Percentiles rank a stretch among this genome's conserved stretches.
These are phyloP conservation scores for Pedicia rivosa DNA, from an alignment of 2,888 invertebrate species.

Conservation along the genomic window DNA sequence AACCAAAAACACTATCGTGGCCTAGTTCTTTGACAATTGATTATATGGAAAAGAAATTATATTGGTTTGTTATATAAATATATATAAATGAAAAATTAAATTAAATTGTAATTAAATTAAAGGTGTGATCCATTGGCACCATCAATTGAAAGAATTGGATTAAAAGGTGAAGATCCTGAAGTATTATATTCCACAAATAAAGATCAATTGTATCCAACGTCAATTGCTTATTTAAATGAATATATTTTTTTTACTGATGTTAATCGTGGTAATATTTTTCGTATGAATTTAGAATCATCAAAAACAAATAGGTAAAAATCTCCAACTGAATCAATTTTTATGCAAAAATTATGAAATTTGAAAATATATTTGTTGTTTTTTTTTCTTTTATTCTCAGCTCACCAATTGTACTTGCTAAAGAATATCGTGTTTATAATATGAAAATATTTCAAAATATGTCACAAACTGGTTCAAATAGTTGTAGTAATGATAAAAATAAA, in stretches of 20 bases:
- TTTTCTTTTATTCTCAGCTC: background rate
- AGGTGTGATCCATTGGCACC: conserved; percentile 55
- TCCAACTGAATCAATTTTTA: background rate
- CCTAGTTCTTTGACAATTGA: conserved; percentile 63
- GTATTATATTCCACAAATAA: conserved; percentile 32
- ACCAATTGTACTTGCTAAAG: conserved; percentile 27
- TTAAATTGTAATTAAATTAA: no score
- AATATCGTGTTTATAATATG: conserved; percentile 49
- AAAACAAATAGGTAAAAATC: no score
- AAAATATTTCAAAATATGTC: conserved; percentile 43
- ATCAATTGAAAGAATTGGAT: conserved; percentile 46
- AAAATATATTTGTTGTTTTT: no score
- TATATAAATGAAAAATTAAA: conserved; percentile 5
- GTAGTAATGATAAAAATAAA: conserved; percentile 17
- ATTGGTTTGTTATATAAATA: conserved; percentile 33
- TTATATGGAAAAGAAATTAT: conserved; percentile 35
- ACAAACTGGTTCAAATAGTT: conserved; percentile 34
- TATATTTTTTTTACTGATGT: conserved; percentile 56
- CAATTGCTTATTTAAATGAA: conserved; percentile 45
- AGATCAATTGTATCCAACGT: conserved; percentile 44
- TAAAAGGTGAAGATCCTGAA: conserved; percentile 37
- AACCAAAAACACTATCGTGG: conserved; percentile 34
- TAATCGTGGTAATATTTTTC: conserved; percentile 40
- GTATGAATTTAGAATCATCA: conserved; percentile 22
- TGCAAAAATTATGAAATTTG: no score